Base-by-base conservation (phyloP, 1,140 invertebrate species). In the Aphis gossypii region DNA sequence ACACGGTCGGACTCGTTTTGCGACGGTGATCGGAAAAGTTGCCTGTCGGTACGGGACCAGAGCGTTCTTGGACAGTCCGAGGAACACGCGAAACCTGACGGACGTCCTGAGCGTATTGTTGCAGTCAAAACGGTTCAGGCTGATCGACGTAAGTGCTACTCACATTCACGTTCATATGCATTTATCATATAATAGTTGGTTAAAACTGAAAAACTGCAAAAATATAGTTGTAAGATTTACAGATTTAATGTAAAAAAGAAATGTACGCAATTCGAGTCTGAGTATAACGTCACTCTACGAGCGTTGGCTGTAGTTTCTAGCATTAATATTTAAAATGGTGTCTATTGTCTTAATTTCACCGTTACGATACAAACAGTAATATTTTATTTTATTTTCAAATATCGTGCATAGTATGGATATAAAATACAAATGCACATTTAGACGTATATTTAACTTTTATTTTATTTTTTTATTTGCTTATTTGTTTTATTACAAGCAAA, bases 211-310 rank as follows among this genome's bases (percentile, higher is more conserved):
- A n/a, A 11, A 0, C 11, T 68, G n/a, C 60, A 68, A n/a, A 30
- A 0, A 3, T 2, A 0, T 2, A 21, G 54, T 54, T 21, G 20
- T 25, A 8, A 7, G 7, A 25, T 56, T 0, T 3, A 68, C 0
- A 68, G 11, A n/a, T 14, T 68, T n/a, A n/a, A 30, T 9, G 60
- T 3, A 11, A 25, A 30, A 30, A 41, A 41, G 35, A 41, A 2
- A 30, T 60, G 4, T 30, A 30, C 9, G 3, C 8, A 30, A 30
- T 60, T 30, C 56, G 4, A 30, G 56, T 60, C 9, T 1, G 23
- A 9, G 56, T 60, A 60, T 8, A 51, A 51, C 48, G 14, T 14
- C 48, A 51, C 1, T 20, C 25, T 30, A 60, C 25, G 3, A 8
- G 2, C 25, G 25, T 30, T 3, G 9, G 2, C 9, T 30, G 60